phyloP scores from a whole-genome alignment of 2,888 invertebrate species.

The Drosophila conformis region DNA sequence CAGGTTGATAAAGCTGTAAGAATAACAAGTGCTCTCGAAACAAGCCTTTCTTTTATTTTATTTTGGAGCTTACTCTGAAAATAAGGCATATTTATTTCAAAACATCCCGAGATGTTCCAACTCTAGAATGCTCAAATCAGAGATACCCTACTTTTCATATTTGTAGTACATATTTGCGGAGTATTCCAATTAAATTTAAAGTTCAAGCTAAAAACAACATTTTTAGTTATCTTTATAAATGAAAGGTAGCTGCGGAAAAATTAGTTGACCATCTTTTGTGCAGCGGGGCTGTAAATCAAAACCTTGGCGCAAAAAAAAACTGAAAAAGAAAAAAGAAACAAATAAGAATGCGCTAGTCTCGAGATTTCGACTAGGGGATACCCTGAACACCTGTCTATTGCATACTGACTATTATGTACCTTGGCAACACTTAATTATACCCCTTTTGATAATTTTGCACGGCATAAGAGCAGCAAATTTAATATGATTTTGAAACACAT shows the following conservation, averaged over 20 bases:
- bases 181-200: slow-evolving; percentile 15
- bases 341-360: slow-evolving; percentile 1
- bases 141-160: not conserved
- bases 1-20: slow-evolving; percentile 1
- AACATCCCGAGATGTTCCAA: not conserved
- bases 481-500: slow-evolving; percentile 45
- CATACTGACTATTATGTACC: not conserved
- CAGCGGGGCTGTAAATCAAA: slow-evolving; percentile 51
- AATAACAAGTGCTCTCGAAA: not conserved
- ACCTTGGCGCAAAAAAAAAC: slow-evolving; percentile 19
- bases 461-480: slow-evolving; percentile 39
- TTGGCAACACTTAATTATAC: not conserved
- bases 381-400: not conserved
- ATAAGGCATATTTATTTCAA: not conserved
- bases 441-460: not conserved
- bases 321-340: not conserved
- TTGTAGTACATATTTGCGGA: not conserved
- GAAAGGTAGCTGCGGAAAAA: slow-evolving; percentile 38
- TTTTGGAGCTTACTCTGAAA: not conserved
- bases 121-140: not conserved
- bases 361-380: not conserved
- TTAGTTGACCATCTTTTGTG: slow-evolving; percentile 31
- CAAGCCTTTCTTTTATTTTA: slow-evolving; percentile 8
- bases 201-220: not conserved
- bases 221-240: slow-evolving; percentile 6